phyloP scores from a whole-genome alignment of 2,113 vertebrate genomes.

The Pollimyrus isidori region DNA sequence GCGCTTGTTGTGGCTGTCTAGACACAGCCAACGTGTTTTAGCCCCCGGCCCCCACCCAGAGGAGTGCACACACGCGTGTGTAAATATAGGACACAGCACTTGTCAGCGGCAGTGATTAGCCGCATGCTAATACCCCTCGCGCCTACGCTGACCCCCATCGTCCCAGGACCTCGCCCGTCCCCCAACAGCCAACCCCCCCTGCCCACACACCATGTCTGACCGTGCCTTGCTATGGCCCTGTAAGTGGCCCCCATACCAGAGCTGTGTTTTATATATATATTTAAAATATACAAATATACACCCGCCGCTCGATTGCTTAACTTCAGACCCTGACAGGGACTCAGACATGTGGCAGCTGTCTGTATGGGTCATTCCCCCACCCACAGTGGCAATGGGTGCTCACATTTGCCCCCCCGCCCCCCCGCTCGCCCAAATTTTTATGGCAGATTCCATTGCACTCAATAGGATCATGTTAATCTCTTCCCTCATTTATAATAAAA shows the following conservation, averaged over 20 bases:
- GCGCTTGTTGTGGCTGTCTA: conserved; percentile 31
- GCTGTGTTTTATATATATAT: neutral
- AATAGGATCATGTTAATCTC: neutral
- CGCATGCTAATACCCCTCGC: conserved; percentile 35
- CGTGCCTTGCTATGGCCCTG: neutral
- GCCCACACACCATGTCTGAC: neutral
- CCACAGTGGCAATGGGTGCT: neutral
- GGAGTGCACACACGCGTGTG: conserved; percentile 24
- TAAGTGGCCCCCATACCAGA: neutral
- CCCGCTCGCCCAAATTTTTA: neutral
- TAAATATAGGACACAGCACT: conserved; percentile 32
- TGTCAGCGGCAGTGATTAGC: conserved; percentile 32
- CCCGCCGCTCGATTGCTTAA: neutral
- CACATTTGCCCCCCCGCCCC: neutral
- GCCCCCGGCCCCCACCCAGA: conserved; percentile 17
- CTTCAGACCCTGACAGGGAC: neutral
- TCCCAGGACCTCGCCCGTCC: neutral
- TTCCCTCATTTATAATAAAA: neutral
- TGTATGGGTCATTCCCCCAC: conserved; percentile 9
- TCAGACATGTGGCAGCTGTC: conserved; percentile 14
- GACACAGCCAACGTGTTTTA: conserved; percentile 30
- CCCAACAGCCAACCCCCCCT: neutral
- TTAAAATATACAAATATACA: neutral
- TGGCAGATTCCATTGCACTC: neutral
- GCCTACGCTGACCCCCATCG: conserved; percentile 6